Evolutionary conservation across 2,113 vertebrate species (phyloP), one percentile per base, ranked within the genome.

Genomic region (Cromileptes altivelis): DNA sequence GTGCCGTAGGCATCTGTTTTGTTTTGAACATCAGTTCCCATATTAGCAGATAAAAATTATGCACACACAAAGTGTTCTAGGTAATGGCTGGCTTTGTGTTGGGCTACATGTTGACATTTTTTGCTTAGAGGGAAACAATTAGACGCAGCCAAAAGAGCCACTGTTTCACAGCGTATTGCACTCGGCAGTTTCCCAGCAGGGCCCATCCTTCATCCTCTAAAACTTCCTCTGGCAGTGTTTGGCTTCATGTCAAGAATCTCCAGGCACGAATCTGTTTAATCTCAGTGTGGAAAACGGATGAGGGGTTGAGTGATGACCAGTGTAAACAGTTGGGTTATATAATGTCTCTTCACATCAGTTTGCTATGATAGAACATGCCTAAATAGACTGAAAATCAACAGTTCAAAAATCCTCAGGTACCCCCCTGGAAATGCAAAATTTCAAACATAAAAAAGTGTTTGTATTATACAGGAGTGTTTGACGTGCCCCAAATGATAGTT

Each of bases 211-310:
- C 79, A 76, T 78, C 55, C 64, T 76, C 61, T 76, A 23, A 80
- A 67, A 69, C 75, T 56, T 85, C 84, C 80, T 77, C 45, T 37
- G 23, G 53, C 61, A 60, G 61, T n/a, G 33, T 81, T 83, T 92
- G 88, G 85, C 82, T 70, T 52, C 37, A 49, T 75, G 73, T 85
- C 88, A 91, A 81, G 69, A 90, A 88, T 88, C 70, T 75, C 23
- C 60, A 70, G 71, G 33, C 70, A 61, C 6, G 25, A 30, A 58
- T 74, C 78, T 91, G 90, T 83, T 91, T 86, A 75, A 53, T 71
- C 33, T 92, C 90, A 65, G 19, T 52, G 70, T 75, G 75, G 69
- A 82, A 75, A 75, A 68, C 74, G 30, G 67, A 81, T 58, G 80
- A 83, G 30, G 50, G 68, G 17, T 37, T 71, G 79, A 82, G 65